Evolutionary conservation across 2,113 vertebrate species (phyloP).

Genomic region (Alces alces): DNA sequence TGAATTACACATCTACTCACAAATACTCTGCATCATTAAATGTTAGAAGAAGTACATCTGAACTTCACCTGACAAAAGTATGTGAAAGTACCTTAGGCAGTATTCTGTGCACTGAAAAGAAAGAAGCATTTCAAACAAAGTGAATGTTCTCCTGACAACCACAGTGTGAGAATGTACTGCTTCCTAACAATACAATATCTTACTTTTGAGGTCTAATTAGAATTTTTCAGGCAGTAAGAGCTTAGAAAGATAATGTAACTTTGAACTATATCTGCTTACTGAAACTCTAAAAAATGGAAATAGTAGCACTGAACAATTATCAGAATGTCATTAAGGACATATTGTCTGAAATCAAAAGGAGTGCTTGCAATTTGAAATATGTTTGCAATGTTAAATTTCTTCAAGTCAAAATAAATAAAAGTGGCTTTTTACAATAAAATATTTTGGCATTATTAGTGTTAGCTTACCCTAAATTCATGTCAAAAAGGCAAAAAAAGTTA

Average conservation of each 20-base stretch:
- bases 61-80: not conserved
- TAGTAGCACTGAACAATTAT: not conserved
- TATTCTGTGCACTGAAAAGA: not conserved
- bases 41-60: not conserved
- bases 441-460: not conserved
- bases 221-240: conserved; percentile 3
- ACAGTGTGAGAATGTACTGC: not conserved
- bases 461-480: not conserved
- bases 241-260: not conserved
- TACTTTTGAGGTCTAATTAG: conserved; percentile 12
- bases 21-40: not conserved
- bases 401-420: not conserved
- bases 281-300: not conserved
- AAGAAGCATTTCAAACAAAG: conserved; percentile 14
- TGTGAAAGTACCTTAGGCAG: not conserved
- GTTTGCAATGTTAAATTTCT: not conserved
- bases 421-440: not conserved
- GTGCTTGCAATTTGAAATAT: not conserved
- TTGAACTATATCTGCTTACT: not conserved
- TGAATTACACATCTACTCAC: not conserved
- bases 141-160: not conserved
- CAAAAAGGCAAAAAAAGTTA: not conserved
- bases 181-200: not conserved
- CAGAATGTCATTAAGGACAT: not conserved
- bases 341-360: not conserved